These are phyloP conservation scores for Schlechtendalia chinensis DNA, from an alignment of 1,140 invertebrate species.

Conservation along the genomic window DNA sequence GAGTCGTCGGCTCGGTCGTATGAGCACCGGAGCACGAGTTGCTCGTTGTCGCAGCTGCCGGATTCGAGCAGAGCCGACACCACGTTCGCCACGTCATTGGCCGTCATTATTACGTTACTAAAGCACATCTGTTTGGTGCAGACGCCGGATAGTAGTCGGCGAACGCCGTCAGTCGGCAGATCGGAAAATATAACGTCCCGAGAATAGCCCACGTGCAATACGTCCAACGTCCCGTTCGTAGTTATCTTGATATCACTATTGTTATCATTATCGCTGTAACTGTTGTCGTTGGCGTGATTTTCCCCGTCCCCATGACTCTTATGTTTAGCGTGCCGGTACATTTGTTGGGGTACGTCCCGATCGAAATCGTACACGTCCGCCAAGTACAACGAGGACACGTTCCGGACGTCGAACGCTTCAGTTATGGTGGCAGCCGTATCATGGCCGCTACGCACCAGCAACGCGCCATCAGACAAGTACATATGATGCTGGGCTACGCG, in stretches of 20 bases:
- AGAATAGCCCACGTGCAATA: constrained; percentile 40
- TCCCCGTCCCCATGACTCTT: no score
- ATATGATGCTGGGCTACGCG: constrained; percentile 49
- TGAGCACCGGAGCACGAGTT: constrained; percentile 16
- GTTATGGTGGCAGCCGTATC: background rate
- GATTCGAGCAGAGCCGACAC: background rate
- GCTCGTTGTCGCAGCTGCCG: background rate
- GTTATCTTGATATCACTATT: no score
- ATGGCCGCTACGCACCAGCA: constrained; percentile 30
- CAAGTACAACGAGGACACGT: constrained; percentile 27
- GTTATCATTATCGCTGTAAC: no score
- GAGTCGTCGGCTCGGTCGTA: constrained; percentile 17
- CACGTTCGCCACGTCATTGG: background rate
- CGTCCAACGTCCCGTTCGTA: constrained; percentile 41
- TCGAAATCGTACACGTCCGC: constrained; percentile 33
- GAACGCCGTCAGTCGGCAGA: background rate
- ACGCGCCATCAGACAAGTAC: constrained; percentile 16
- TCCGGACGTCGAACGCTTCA: background rate
- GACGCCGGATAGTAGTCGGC: background rate
- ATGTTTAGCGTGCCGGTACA: background rate
- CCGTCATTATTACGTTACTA: constrained; percentile 26
- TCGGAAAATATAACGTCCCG: background rate
- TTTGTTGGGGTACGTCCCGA: constrained; percentile 39
- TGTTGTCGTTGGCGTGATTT: no score
- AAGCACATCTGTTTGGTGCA: constrained; percentile 10